Conservation (phyloP, 1,140 invertebrate genomes). For the Ceratina calcarata region DNA sequence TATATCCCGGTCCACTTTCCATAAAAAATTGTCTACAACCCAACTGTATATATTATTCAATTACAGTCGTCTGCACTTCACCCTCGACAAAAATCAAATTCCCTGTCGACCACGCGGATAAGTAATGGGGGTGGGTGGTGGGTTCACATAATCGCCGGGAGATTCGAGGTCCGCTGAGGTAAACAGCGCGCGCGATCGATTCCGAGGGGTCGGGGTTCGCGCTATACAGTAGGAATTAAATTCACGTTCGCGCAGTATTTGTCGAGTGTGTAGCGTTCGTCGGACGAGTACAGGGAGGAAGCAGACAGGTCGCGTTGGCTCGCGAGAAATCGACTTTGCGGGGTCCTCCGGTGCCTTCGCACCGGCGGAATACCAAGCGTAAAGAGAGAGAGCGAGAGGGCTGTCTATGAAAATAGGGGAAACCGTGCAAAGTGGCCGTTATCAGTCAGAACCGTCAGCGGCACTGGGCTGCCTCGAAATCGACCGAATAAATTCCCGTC, state of each 20-base stretch:
- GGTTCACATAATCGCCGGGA: not conserved
- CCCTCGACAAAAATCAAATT: not conserved
- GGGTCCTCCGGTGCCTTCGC: slow-evolving; percentile 43
- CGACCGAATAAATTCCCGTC: slow-evolving; percentile 70
- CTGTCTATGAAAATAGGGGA: slow-evolving; percentile 68
- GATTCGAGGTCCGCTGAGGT: slow-evolving; percentile 20
- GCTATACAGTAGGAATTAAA: slow-evolving; percentile 39
- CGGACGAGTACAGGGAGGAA: not conserved
- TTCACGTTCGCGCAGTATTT: slow-evolving; percentile 35
- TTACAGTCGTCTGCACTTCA: not conserved
- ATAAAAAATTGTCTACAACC: no score
- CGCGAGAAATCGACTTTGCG: slow-evolving; percentile 33
- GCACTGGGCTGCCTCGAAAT: slow-evolving; percentile 65
- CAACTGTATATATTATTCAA: no score
- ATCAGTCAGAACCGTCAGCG: slow-evolving; percentile 65
- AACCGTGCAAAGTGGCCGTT: slow-evolving; percentile 63
- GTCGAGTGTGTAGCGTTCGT: slow-evolving; percentile 16
- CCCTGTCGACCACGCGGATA: not conserved
- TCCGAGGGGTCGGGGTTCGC: not conserved
- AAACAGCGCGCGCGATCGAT: slow-evolving; percentile 29
- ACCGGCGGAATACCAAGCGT: slow-evolving; percentile 70
- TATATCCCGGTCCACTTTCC: no score
- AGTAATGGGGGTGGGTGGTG: not conserved
- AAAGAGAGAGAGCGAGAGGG: slow-evolving; percentile 38
- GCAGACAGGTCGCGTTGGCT: not conserved